Evolutionary conservation across 2,113 vertebrate genomes (phyloP).

Genomic region (Neotragus moschatus): DNA sequence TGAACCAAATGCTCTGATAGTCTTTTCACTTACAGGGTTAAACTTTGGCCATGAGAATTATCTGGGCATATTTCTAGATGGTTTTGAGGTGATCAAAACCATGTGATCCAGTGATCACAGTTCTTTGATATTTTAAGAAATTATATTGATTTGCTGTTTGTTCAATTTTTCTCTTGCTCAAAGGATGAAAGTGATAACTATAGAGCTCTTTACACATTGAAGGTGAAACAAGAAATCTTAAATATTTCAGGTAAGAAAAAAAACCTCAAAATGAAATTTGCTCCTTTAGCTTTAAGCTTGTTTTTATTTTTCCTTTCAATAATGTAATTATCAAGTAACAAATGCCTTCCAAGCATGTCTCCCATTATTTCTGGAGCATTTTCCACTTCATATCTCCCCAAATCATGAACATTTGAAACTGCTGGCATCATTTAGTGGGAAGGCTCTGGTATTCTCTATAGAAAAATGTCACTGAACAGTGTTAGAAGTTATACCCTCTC

Average conservation of each 20-base stretch:
- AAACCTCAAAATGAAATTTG: neutral
- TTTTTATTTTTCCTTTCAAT: neutral
- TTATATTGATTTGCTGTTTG: neutral
- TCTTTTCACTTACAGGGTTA: neutral
- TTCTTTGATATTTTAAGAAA: neutral
- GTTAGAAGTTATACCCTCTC: neutral
- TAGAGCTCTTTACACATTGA: neutral
- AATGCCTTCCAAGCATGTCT: neutral
- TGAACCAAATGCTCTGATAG: neutral
- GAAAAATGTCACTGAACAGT: neutral
- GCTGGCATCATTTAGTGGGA: no score
- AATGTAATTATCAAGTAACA: neutral
- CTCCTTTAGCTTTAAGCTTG: neutral
- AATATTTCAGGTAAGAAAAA: neutral
- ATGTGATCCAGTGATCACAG: no score
- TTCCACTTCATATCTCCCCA: neutral
- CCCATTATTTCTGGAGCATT: neutral
- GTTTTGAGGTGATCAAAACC: no score
- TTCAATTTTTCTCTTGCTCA: neutral
- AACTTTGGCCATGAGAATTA: neutral
- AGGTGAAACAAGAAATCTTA: neutral
- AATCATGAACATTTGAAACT: neutral
- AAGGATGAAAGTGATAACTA: neutral
- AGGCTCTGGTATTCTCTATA: neutral
- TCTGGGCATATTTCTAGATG: neutral